Conservation (phyloP, 2,113 vertebrate species). For the Conger conger region DNA sequence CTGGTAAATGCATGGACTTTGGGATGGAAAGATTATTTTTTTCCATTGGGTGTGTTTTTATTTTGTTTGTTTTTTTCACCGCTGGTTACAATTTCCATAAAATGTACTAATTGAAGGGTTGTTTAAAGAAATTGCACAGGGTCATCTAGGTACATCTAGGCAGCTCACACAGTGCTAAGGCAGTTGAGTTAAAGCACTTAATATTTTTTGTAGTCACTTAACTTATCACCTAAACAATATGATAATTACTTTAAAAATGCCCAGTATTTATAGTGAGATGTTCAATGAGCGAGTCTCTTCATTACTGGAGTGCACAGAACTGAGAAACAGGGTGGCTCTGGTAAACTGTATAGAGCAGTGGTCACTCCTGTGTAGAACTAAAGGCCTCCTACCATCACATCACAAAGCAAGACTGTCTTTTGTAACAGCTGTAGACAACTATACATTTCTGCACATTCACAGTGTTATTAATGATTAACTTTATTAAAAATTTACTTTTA, state of each 20-base stretch:
- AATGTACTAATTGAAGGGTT: slow-evolving; percentile 20
- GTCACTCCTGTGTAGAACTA: background rate
- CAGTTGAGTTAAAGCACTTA: background rate
- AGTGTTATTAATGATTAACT: too few relatives aligned
- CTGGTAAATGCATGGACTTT: slow-evolving; percentile 43
- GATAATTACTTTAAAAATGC: too few relatives aligned
- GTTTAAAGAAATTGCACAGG: background rate
- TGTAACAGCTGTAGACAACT: too few relatives aligned
- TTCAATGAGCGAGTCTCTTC: background rate
- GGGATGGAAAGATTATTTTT: slow-evolving; percentile 17
- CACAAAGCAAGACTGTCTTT: background rate
- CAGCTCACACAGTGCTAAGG: background rate
- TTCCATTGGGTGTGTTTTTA: slow-evolving; percentile 32
- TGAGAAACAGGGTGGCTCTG: background rate
- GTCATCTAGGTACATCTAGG: background rate
- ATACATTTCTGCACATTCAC: too few relatives aligned
- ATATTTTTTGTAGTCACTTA: background rate
- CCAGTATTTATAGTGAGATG: too few relatives aligned
- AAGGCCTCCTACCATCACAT: background rate
- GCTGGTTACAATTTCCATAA: background rate
- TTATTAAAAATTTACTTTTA: too few relatives aligned
- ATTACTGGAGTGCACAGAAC: background rate
- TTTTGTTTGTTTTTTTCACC: background rate
- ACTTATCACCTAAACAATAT: too few relatives aligned
- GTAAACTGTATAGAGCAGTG: background rate